Evolutionary conservation across 2,888 invertebrate species (phyloP).

Genomic region (Drosophila merina): DNA sequence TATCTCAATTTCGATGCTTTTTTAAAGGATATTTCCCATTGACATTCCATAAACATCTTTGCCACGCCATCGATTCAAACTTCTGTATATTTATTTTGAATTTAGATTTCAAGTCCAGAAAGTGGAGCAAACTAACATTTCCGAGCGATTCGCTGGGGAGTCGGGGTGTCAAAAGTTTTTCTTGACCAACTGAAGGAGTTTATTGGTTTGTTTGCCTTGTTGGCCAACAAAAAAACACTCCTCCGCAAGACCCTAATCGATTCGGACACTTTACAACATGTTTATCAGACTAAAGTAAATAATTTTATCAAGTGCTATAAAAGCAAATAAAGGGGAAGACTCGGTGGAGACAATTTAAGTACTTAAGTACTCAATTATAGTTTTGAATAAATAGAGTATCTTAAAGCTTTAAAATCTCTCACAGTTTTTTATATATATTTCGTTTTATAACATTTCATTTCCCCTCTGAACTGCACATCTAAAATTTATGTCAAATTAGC

Average conservation of each 20-base stretch:
- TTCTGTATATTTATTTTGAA: constrained; percentile 25
- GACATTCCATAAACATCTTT: constrained; percentile 27
- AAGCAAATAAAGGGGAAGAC: constrained; percentile 1
- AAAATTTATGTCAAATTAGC: constrained; percentile 71
- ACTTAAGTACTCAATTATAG: not conserved
- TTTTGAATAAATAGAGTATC: not conserved
- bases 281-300: constrained; percentile 26
- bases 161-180: constrained; percentile 53
- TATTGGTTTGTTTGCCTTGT: constrained; percentile 46
- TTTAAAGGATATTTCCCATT: constrained; percentile 37
- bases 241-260: constrained; percentile 47
- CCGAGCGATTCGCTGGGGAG: constrained; percentile 16
- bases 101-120: constrained; percentile 37
- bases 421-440: not conserved
- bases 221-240: constrained; percentile 1
- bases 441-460: constrained; percentile 17
- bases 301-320: constrained; percentile 31
- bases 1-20: constrained; percentile 25
- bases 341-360: not conserved
- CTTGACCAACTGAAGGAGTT: constrained; percentile 51
- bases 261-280: constrained; percentile 36
- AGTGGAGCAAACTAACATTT: constrained; percentile 40
- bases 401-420: not conserved
- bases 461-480: constrained; percentile 47
- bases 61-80: constrained; percentile 10